phyloP scores from a whole-genome alignment of 2,113 vertebrate species.

The Platanista minor region DNA sequence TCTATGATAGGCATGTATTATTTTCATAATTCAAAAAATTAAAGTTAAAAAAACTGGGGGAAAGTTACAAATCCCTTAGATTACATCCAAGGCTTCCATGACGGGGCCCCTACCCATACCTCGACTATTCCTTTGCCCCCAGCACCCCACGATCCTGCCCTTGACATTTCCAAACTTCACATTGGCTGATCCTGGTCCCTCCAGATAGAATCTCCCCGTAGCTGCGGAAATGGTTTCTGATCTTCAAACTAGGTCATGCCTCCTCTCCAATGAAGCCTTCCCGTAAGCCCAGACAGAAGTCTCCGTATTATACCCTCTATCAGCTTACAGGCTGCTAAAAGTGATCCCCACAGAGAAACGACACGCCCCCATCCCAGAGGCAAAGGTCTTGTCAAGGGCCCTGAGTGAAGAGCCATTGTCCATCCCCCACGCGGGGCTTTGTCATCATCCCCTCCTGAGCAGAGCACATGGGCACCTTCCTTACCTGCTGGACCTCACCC shows the following conservation, averaged over 20 bases:
- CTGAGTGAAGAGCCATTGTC: not conserved
- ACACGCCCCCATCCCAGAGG: not conserved
- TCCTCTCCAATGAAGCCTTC: not conserved
- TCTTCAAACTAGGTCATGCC: not conserved
- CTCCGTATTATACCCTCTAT: not conserved
- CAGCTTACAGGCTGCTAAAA: not conserved
- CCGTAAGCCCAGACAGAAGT: not conserved
- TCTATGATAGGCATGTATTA: not conserved
- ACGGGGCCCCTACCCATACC: not conserved
- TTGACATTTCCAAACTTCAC: no score
- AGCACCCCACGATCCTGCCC: fast-evolving
- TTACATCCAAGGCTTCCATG: no score
- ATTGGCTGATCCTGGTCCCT: not conserved
- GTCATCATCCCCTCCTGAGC: fast-evolving
- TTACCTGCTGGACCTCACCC: not conserved
- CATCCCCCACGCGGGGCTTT: fast-evolving
- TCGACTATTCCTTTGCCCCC: no score
- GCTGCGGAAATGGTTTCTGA: not conserved
- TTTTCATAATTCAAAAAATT: not conserved
- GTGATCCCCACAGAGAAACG: not conserved
- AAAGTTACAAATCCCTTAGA: not conserved
- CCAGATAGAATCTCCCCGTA: not conserved
- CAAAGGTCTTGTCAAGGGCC: not conserved
- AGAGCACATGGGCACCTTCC: fast-evolving
- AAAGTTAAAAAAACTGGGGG: not conserved